Percentiles rank a stretch among this genome's conserved stretches.
phyloP scores from a whole-genome alignment of 2,888 invertebrate species.

The Pecten maximus region DNA sequence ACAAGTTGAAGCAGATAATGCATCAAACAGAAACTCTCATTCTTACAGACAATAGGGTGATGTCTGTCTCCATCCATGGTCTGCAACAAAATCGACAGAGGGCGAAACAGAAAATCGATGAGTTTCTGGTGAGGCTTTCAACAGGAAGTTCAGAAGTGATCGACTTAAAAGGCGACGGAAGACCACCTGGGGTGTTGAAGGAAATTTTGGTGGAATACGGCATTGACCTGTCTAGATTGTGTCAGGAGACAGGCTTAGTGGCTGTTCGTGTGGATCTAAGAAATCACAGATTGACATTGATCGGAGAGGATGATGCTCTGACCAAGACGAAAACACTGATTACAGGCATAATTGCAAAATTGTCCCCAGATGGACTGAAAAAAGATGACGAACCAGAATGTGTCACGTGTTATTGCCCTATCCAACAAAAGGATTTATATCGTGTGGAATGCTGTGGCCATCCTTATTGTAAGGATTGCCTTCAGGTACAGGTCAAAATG shows the following conservation, averaged over 20 bases:
- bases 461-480: slow-evolving; percentile 74
- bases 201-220: slow-evolving; percentile 65
- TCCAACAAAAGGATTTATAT: slow-evolving; percentile 66
- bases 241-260: slow-evolving; percentile 51
- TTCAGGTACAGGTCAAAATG: slow-evolving; percentile 61
- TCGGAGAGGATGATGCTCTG: slow-evolving; percentile 59
- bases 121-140: slow-evolving; percentile 52
- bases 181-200: slow-evolving; percentile 71
- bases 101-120: slow-evolving; percentile 54
- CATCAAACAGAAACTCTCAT: slow-evolving; percentile 55
- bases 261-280: slow-evolving; percentile 60
- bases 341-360: slow-evolving; percentile 40
- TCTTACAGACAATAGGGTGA: slow-evolving; percentile 58
- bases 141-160: slow-evolving; percentile 50
- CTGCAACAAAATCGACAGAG: slow-evolving; percentile 37
- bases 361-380: background rate
- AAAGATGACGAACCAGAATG: slow-evolving; percentile 63
- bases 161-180: slow-evolving; percentile 59
- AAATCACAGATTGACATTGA: slow-evolving; percentile 58
- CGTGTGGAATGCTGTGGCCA: slow-evolving; percentile 78
- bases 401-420: slow-evolving; percentile 73
- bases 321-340: slow-evolving; percentile 55
- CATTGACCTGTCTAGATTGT: slow-evolving; percentile 60
- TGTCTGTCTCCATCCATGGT: slow-evolving; percentile 64
- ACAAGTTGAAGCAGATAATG: slow-evolving; percentile 56